phyloP scores from a whole-genome alignment of 2,888 invertebrate species.

The Beris chalybata region DNA sequence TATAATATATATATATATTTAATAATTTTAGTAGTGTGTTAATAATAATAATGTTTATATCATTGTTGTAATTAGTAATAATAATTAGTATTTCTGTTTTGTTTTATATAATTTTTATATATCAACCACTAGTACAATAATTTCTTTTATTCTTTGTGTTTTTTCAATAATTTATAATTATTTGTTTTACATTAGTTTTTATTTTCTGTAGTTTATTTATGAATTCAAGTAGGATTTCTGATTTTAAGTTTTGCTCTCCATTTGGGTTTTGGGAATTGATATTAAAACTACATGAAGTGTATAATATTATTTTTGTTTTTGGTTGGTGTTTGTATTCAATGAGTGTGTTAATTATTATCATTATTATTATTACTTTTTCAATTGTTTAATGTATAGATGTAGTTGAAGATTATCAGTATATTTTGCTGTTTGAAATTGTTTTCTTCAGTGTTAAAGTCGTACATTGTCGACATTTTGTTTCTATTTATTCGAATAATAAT shows the following conservation, averaged over 20 bases:
- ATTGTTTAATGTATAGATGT: too few species aligned
- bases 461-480: not conserved
- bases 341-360: not conserved
- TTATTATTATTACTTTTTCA: too few species aligned
- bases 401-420: too few species aligned
- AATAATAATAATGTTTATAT: not conserved
- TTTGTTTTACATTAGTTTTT: not conserved
- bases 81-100: too few species aligned
- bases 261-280: not conserved
- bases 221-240: not conserved
- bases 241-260: not conserved
- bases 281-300: not conserved
- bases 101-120: too few species aligned
- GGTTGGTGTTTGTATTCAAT: not conserved
- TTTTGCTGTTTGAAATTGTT: too few species aligned
- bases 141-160: constrained; percentile 1
- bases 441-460: too few species aligned
- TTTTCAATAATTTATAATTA: constrained; percentile 5
- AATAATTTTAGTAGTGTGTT: not conserved
- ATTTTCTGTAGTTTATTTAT: not conserved
- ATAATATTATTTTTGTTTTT: not conserved
- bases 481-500: constrained; percentile 10
- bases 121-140: too few species aligned
- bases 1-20: not conserved
- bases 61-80: not conserved